Conservation (phyloP, 2,888 invertebrate genomes). For the Thymelicus sylvestris region DNA sequence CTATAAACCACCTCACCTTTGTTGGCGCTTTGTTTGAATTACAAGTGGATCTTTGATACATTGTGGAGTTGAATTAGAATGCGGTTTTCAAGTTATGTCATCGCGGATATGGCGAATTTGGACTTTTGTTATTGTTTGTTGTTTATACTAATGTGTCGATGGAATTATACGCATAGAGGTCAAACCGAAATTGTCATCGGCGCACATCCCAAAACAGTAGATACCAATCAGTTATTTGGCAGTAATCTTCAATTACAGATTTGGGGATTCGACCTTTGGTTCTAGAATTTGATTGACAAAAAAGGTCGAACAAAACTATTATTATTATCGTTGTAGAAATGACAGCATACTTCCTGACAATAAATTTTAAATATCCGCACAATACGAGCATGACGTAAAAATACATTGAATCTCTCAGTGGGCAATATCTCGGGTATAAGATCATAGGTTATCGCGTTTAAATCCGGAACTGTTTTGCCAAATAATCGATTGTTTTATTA, state of each 20-base stretch:
- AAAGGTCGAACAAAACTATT: too few relatives aligned
- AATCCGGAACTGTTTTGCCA: conserved; percentile 7
- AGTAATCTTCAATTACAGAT: too few relatives aligned
- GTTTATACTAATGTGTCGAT: too few relatives aligned
- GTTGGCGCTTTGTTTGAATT: conserved; percentile 23
- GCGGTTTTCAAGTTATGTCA: neutral
- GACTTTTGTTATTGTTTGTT: too few relatives aligned
- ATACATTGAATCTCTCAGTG: neutral
- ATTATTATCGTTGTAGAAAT: too few relatives aligned
- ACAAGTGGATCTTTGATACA: conserved; percentile 22
- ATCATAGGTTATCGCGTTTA: neutral
- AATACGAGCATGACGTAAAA: neutral
- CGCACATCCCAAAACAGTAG: too few relatives aligned
- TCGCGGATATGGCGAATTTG: neutral
- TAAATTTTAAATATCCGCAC: neutral
- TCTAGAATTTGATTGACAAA: too few relatives aligned
- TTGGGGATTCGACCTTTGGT: too few relatives aligned
- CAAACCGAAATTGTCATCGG: too few relatives aligned
- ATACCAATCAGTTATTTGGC: too few relatives aligned
- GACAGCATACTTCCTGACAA: neutral
- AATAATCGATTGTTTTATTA: neutral
- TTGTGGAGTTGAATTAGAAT: conserved; percentile 6
- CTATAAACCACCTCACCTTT: conserved; percentile 19
- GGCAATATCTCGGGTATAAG: neutral
- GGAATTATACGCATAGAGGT: too few relatives aligned